phyloP scores from a whole-genome alignment of 2,888 invertebrate genomes.

The Eumerus sabulonum region DNA sequence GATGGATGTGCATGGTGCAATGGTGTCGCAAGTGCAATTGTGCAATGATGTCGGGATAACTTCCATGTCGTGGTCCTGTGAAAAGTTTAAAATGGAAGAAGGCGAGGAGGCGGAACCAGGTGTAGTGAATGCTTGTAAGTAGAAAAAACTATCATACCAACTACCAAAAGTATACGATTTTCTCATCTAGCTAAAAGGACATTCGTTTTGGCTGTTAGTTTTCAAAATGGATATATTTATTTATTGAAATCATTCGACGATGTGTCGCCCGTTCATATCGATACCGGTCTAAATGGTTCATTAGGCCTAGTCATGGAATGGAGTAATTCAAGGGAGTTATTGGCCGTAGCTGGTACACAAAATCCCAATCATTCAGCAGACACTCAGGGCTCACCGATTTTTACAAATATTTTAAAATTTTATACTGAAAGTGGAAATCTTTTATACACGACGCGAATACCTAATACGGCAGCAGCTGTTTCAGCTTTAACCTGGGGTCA shows the following conservation, averaged over 20 bases:
- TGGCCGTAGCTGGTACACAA: conserved; percentile 92
- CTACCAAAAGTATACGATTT: no score
- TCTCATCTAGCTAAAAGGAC: conserved; percentile 81
- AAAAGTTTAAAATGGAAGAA: conserved; percentile 99
- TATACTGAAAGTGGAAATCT: conserved; percentile 92
- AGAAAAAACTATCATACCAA: background rate
- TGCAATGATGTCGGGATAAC: conserved; percentile 92
- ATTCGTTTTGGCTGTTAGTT: conserved; percentile 91
- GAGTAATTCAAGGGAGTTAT: conserved; percentile 95
- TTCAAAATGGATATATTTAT: conserved; percentile 94
- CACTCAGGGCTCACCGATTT: conserved; percentile 80
- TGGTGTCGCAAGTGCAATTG: conserved; percentile 95
- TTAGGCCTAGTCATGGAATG: conserved; percentile 94
- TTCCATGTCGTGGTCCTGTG: conserved; percentile 97
- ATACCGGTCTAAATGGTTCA: conserved; percentile 87
- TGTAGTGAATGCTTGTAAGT: conserved; percentile 80
- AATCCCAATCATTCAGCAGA: conserved; percentile 73
- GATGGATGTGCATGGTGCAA: conserved; percentile 97
- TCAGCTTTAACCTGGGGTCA: conserved; percentile 99
- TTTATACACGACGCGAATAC: conserved; percentile 89
- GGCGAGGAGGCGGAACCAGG: conserved; percentile 86
- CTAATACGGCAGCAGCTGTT: conserved; percentile 87
- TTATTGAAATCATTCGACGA: conserved; percentile 95
- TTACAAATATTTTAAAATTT: conserved; percentile 92
- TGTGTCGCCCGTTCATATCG: conserved; percentile 91